Evolutionary conservation across 1,140 invertebrate species (phyloP).

Genomic region (Bombus haemorrhoidalis): DNA sequence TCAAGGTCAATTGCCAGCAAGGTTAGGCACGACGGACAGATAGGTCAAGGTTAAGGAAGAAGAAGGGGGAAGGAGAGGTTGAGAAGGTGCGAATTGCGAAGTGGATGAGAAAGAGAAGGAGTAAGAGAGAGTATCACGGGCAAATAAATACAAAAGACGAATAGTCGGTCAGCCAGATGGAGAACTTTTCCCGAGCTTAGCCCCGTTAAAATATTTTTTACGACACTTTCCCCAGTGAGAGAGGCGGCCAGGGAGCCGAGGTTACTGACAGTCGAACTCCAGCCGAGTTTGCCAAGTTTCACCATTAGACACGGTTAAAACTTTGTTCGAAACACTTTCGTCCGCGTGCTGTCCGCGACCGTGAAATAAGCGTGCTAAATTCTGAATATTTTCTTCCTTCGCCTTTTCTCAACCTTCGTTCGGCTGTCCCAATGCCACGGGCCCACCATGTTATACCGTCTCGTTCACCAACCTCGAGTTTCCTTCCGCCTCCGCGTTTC

Average conservation of each 20-base stretch:
- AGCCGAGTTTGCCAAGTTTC: conserved; percentile 78
- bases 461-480: conserved; percentile 33
- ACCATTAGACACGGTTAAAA: conserved; percentile 81
- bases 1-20: conserved; percentile 63
- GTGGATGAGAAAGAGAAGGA: neutral
- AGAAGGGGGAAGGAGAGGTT: neutral
- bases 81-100: conserved; percentile 14
- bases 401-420: conserved; percentile 15
- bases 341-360: conserved; percentile 77
- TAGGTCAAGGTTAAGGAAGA: conserved; percentile 62
- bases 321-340: conserved; percentile 82
- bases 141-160: conserved; percentile 64
- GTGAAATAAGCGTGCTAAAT: conserved; percentile 79
- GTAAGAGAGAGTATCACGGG: neutral
- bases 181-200: conserved; percentile 55
- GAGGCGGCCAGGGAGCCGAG: conserved; percentile 60
- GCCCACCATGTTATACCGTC: conserved; percentile 3
- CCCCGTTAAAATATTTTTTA: conserved; percentile 74
- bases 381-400: conserved; percentile 74
- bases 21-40: conserved; percentile 40
- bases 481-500: neutral
- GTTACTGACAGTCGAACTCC: conserved; percentile 77
- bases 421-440: conserved; percentile 19
- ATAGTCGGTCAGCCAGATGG: conserved; percentile 54
- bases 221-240: conserved; percentile 63